Evolutionary conservation across 2,888 invertebrate genomes (phyloP).

Genomic region (Xylocampa areola): DNA sequence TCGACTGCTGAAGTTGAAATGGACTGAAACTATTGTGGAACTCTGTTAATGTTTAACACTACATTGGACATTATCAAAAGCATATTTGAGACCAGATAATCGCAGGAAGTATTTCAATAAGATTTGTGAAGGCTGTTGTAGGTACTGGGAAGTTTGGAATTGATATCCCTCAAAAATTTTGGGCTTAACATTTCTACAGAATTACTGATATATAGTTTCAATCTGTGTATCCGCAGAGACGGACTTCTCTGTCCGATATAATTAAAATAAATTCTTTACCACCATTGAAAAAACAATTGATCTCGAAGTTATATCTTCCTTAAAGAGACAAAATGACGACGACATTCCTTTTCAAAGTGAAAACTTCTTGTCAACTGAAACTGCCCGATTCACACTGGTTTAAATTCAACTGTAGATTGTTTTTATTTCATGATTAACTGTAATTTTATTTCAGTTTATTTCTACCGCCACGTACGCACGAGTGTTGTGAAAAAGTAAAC

Average conservation of each 20-base stretch:
- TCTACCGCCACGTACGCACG: slow-evolving; percentile 20
- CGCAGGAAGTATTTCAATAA: slow-evolving; percentile 3
- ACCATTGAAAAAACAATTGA: neutral
- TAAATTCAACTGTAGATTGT: slow-evolving; percentile 61
- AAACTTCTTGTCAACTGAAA: slow-evolving; percentile 60
- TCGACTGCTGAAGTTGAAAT: slow-evolving; percentile 15
- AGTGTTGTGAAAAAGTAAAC: slow-evolving; percentile 45
- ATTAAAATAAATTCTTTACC: no score
- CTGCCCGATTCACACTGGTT: slow-evolving; percentile 60
- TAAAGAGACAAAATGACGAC: slow-evolving; percentile 7
- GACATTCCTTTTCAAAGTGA: slow-evolving; percentile 61
- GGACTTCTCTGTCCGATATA: no score
- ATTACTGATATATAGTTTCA: no score
- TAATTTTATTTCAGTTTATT: slow-evolving; percentile 46
- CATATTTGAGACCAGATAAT: slow-evolving; percentile 1
- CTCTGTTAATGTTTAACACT: slow-evolving; percentile 8
- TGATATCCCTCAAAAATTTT: no score
- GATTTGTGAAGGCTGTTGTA: no score
- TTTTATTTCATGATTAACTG: slow-evolving; percentile 53
- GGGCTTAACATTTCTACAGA: no score
- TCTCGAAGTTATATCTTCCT: neutral
- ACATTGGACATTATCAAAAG: slow-evolving; percentile 11
- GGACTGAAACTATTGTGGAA: slow-evolving; percentile 11
- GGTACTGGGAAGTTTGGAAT: no score
- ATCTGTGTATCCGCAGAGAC: no score